These are phyloP conservation scores for Nannospalax galili DNA, from an alignment of 2,113 vertebrate species.

Conservation along the genomic window DNA sequence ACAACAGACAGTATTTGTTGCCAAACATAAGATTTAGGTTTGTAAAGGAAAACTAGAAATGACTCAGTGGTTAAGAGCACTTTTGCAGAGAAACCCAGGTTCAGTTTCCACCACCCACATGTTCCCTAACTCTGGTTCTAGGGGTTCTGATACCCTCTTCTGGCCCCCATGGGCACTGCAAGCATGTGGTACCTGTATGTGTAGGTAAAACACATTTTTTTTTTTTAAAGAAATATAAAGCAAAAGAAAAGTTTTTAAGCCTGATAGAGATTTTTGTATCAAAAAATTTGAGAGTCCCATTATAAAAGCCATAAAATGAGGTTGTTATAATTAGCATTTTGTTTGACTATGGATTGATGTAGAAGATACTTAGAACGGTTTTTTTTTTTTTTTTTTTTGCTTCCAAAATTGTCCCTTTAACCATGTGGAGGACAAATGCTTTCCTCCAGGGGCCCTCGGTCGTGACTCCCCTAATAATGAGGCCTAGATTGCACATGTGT, in stretches of 20 bases:
- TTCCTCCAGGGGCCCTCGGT: not conserved
- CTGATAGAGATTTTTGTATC: not conserved
- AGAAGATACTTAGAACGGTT: not conserved
- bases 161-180: too few relatives aligned
- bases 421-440: not conserved
- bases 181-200: too few relatives aligned
- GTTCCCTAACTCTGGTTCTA: too few relatives aligned
- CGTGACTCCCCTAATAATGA: not conserved
- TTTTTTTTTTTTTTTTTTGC: not conserved
- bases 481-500: not conserved
- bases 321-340: slow-evolving; percentile 41
- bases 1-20: not conserved
- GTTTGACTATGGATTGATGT: slow-evolving; percentile 7
- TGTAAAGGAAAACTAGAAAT: slow-evolving; percentile 54
- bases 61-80: too few relatives aligned
- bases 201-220: too few relatives aligned
- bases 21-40: not conserved
- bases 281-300: not conserved
- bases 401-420: slow-evolving; percentile 8
- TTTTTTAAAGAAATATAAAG: too few relatives aligned
- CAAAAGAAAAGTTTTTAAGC: not conserved
- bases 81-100: too few relatives aligned
- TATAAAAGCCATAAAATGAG: slow-evolving; percentile 6
- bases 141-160: too few relatives aligned
- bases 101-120: too few relatives aligned